These are phyloP conservation scores for Lomographa bimaculata DNA, from an alignment of 2,888 invertebrate genomes.

Conservation along the genomic window DNA sequence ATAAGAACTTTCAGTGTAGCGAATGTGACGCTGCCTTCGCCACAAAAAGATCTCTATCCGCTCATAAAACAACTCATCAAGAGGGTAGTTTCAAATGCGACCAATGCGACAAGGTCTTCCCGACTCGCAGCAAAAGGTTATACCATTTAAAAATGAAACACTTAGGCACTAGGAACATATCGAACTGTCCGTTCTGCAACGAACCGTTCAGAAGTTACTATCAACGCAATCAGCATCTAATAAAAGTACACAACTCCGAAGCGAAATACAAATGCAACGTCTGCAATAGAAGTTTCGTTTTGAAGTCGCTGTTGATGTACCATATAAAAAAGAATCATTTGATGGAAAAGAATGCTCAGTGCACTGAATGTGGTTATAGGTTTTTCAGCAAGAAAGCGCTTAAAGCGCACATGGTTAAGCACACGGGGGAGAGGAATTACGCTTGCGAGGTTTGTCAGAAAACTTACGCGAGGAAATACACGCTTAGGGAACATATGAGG, in stretches of 20 bases:
- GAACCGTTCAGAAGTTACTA: constrained; percentile 68
- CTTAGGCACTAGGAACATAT: constrained; percentile 62
- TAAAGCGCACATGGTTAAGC: constrained; percentile 77
- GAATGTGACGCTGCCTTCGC: constrained; percentile 61
- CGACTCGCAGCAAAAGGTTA: constrained; percentile 55
- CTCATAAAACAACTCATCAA: constrained; percentile 58
- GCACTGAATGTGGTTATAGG: constrained; percentile 74
- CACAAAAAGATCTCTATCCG: constrained; percentile 58
- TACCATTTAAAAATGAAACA: constrained; percentile 72
- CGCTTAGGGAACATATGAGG: constrained; percentile 67
- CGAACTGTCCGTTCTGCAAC: constrained; percentile 67
- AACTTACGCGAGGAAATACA: constrained; percentile 67
- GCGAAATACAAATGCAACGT: constrained; percentile 72
- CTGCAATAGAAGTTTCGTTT: constrained; percentile 57
- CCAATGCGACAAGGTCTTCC: constrained; percentile 66
- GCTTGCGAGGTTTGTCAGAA: constrained; percentile 63
- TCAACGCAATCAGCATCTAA: constrained; percentile 67
- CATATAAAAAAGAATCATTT: constrained; percentile 74
- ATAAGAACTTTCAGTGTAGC: constrained; percentile 58
- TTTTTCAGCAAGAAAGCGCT: constrained; percentile 81
- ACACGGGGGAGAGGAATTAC: constrained; percentile 66
- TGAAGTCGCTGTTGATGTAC: constrained; percentile 65
- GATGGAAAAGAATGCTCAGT: constrained; percentile 75
- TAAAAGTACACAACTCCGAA: constrained; percentile 68
- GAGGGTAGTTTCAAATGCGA: constrained; percentile 69